Evolutionary conservation across 2,888 invertebrate genomes (phyloP), one percentile per base, ranked within the genome.

Genomic region (Ferrisia virgata): DNA sequence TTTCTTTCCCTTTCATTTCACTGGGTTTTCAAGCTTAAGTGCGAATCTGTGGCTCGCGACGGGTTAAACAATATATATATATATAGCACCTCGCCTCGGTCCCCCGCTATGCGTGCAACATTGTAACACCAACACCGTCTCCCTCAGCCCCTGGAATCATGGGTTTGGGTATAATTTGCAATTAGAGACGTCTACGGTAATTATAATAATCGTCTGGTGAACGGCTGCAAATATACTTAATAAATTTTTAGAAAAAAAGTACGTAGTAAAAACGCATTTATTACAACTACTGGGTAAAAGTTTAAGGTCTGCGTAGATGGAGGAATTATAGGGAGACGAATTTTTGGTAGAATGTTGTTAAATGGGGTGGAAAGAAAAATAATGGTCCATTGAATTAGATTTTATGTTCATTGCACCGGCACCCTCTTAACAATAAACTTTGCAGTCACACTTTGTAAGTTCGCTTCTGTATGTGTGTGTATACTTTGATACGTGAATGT

Each of bases 341-440:
- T 53, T 53, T 53, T 53, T 1, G 22, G 53, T 53, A 22, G 64
- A 28, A 64, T 28, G 28, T 76, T 18, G 72, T 36, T 76, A 76
- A 76, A 76, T 76, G 72, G 72, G 72, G 72, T 76, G 28, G 72
- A 76, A 36, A 36, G 36, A 36, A 76, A 76, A 76, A 76, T 76
- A 76, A 76, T 76, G 72, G 72, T 8, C 33, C 72, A 76, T 76
- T 76, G 72, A 76, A 76, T 36, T 76, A 76, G 72, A 76, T 76
- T 76, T 76, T 76, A 76, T 36, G 72, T 76, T 36, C 5, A 15
- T 36, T n/a, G 36, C 72, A 18, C 28, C 36, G 72, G 36, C 72
- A 76, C 72, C 72, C 72, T 76, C 36, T 36, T 33, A 47, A 2
- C 47, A 18, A 8, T 9, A 58, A 69, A 69, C 18, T 76, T 76